Base-by-base conservation (phyloP, 1,140 invertebrate species). In the Pantala flavescens region DNA sequence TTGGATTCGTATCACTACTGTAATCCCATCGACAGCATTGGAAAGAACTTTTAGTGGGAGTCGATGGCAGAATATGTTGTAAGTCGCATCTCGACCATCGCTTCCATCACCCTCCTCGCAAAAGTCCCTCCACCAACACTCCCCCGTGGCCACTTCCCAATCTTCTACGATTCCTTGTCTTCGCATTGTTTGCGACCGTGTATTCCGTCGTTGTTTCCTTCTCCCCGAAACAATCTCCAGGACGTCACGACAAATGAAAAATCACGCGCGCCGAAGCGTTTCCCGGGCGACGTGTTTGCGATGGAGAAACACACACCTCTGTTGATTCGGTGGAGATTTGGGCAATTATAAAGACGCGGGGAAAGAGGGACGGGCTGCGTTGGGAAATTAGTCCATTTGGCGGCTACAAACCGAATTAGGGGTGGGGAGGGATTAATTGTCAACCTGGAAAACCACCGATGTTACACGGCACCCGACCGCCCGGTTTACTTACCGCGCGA, bases 251-350 rank as follows among this genome's bases (percentile, higher is more conserved):
- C 49, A 63, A 21, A 63, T 63, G 49, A 63, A 63, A 63, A 63
- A 63, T 63, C 49, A 63, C 49, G 49, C 49, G 49, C 49, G 49
- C 12, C 3, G 49, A 63, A 63, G 49, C 49, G 49, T 63, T 63
- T 63, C n/a, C 49, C 49, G 49, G n/a, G 49, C 49, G 49, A 63
- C 49, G 49, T 63, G 49, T 63, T 63, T 63, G 49, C 49, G 49
- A 63, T 63, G 49, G 49, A 63, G 49, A 63, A 63, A 63, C 49
- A 63, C 3, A 63, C 3, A 63, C 49, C 49, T 63, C 49, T 63
- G 49, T 63, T 63, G 49, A 63, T 63, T 63, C 49, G 49, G 49
- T 63, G 49, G 49, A 63, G 49, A 63, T 63, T 63, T 63, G 49
- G 49, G 49, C 49, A 63, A 63, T 63, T 63, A 63, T 63, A 63